phyloP scores from a whole-genome alignment of 2,888 invertebrate species.

The Saturnia japonica region DNA sequence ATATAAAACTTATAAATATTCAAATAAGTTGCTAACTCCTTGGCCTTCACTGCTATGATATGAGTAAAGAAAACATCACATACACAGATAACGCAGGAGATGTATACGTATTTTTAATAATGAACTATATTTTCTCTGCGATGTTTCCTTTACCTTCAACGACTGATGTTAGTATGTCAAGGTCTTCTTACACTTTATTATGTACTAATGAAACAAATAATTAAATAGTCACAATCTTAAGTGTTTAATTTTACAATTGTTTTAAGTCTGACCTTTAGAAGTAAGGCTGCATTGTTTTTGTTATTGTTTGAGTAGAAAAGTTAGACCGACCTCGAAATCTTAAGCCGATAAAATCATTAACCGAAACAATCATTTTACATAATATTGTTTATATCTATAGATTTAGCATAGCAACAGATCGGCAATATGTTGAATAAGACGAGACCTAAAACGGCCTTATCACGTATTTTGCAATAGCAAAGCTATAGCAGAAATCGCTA shows the following conservation, averaged over 20 bases:
- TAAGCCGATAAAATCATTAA: neutral
- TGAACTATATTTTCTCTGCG: conserved; percentile 54
- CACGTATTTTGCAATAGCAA: no score
- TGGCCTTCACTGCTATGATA: neutral
- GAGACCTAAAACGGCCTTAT: no score
- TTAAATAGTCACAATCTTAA: conserved; percentile 59
- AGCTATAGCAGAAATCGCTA: no score
- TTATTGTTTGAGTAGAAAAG: conserved; percentile 40
- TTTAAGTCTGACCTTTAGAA: conserved; percentile 50
- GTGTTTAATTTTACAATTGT: conserved; percentile 62
- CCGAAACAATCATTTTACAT: neutral
- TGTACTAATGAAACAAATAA: conserved; percentile 59
- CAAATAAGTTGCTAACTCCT: neutral
- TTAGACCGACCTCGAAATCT: neutral
- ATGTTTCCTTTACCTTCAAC: conserved; percentile 60
- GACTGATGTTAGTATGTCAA: conserved; percentile 59
- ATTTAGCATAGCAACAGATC: no score
- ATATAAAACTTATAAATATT: neutral
- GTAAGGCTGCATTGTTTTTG: conserved; percentile 47
- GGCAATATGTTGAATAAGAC: no score
- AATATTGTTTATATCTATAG: conserved; percentile 3
- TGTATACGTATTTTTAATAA: conserved; percentile 32
- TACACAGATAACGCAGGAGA: neutral
- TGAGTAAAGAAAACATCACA: neutral
- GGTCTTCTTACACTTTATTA: conserved; percentile 51